Base-by-base conservation (phyloP, 2,888 invertebrate species). In the Aplocera efformata region DNA sequence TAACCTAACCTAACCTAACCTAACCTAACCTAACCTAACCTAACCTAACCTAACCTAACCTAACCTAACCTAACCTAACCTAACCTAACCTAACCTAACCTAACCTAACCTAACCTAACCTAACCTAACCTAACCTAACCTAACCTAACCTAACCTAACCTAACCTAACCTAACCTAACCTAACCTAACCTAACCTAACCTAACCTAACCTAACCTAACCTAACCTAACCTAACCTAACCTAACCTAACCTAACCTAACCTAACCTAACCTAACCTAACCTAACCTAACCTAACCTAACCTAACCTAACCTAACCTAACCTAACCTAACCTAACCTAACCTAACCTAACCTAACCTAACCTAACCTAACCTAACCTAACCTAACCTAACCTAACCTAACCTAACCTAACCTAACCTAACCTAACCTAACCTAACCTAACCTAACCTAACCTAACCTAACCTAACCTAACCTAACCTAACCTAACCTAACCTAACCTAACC, bases 341-440 rank as follows among this genome's bases (percentile, higher is more conserved):
- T 47, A 44, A 47, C 42, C 37, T 48, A 53, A 53, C 50, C 48
- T 49, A 51, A 51, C 50, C 50, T 53, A 53, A 56, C 53, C 49
- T 46, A 40, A 47, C 47, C 41, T 44, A 43, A 42, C 43, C 43
- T 42, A 42, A 52, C 42, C 39, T 44, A 47, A 47, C 44, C 49
- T 44, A 47, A 47, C 44, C 41, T 39, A 42, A 49, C 43, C 39
- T 44, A 47, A 52, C 49, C 44, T 48, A 51, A 51, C 49, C 43
- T 47, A 47, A 49, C 42, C 43, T 44, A 47, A 42, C 42, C 39
- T 47, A 47, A 45, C 42, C 40, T 45, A 52, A 51, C 50, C 48
- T 52, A 48, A 51, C 48, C 48, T 48, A 48, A 49, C 51, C 50
- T 51, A 51, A 49, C 50, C 49, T 44, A 48, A 46, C 45, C 37